Evolutionary conservation across 2,888 invertebrate genomes (phyloP).

Genomic region (Coecobrya sp.): DNA sequence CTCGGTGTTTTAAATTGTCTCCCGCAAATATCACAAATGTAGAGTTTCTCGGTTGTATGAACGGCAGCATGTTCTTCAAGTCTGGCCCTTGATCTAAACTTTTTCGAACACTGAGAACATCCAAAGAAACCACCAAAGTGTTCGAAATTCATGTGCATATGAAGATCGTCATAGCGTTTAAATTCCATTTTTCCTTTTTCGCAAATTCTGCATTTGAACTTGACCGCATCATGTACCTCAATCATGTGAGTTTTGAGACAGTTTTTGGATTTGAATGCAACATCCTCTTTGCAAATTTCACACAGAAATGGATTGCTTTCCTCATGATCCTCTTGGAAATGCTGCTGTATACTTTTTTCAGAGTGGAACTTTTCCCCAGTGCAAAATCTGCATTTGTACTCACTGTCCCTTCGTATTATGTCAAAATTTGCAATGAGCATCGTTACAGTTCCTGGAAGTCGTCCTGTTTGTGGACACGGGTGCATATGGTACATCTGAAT

Average conservation of each 20-base stretch:
- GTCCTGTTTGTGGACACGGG: slow-evolving; percentile 16
- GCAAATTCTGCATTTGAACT: slow-evolving; percentile 47
- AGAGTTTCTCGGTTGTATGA: neutral
- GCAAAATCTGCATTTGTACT: slow-evolving; percentile 28
- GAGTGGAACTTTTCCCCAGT: neutral
- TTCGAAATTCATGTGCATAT: neutral
- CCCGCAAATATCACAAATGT: neutral
- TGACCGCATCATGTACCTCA: neutral
- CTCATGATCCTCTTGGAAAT: neutral
- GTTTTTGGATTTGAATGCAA: neutral
- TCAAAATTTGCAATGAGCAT: neutral
- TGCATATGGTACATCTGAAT: slow-evolving; percentile 52
- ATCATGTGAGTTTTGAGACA: slow-evolving; percentile 20
- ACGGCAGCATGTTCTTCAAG: neutral
- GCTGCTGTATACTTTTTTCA: neutral
- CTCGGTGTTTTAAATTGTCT: neutral
- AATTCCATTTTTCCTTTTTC: neutral
- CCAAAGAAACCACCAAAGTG: slow-evolving; percentile 7
- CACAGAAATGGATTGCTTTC: neutral
- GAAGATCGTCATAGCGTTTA: neutral
- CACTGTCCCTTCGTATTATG: neutral
- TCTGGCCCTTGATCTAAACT: neutral
- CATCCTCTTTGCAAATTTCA: neutral
- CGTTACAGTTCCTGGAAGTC: neutral
- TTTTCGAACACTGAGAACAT: neutral